Percentiles rank a stretch among this genome's conserved stretches.
Conservation (phyloP, 2,888 invertebrate species). For the Neoitamus cyanurus region DNA sequence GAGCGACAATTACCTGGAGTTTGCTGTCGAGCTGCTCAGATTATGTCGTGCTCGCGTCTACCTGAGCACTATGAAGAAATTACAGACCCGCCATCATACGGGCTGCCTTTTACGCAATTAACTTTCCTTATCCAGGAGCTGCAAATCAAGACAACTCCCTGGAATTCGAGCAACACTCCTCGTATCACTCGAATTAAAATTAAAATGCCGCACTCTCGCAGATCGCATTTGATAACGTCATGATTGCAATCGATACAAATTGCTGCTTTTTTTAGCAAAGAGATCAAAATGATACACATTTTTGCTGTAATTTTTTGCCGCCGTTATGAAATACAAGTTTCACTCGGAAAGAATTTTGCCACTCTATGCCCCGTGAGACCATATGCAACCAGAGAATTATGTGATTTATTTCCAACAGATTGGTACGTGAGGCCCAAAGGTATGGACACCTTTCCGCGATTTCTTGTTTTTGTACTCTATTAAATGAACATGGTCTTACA, state of each 20-base stretch:
- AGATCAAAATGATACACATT: not conserved
- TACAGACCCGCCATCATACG: not conserved
- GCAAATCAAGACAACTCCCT: not conserved
- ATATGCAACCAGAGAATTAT: not conserved
- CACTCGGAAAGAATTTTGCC: not conserved
- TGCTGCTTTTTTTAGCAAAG: not conserved
- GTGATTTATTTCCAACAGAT: not conserved
- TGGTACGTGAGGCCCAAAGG: not conserved
- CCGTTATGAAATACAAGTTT: not conserved
- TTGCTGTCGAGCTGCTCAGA: not conserved
- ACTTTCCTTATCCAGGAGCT: not conserved
- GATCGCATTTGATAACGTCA: not conserved
- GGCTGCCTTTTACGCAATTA: not conserved
- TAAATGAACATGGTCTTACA: not conserved
- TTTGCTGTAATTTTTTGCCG: not conserved
- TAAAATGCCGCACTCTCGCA: not conserved
- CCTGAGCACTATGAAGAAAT: not conserved
- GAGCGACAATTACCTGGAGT: not conserved
- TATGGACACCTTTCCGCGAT: not conserved
- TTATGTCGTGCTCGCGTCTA: not conserved
- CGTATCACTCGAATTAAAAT: not conserved
- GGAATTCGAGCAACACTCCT: not conserved
- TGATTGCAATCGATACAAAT: not conserved
- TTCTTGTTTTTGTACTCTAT: not conserved
- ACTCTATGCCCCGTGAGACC: not conserved